Conservation (phyloP, 2,888 invertebrate species). For the Rhamnusium bicolor region DNA sequence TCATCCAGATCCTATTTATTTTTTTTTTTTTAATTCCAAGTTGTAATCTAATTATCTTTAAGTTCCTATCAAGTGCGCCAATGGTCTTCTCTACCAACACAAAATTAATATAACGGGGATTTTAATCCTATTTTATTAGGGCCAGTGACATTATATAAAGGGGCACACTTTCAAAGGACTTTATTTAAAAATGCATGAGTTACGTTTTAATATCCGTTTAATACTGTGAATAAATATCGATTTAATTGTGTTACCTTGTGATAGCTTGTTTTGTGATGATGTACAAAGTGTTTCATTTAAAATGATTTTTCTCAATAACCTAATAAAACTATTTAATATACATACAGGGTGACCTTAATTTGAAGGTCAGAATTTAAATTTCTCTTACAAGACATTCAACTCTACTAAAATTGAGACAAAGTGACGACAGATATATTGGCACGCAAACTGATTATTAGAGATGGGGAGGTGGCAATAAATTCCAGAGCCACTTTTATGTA, state of each 20-base stretch:
- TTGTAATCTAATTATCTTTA: too few species aligned
- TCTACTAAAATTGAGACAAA: too few species aligned
- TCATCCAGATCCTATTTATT: too few species aligned
- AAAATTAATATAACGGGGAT: conserved; percentile 40
- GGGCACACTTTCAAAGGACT: conserved; percentile 50
- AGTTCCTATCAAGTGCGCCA: neutral
- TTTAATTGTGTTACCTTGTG: conserved; percentile 20
- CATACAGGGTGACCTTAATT: too few species aligned
- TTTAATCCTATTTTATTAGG: conserved; percentile 55
- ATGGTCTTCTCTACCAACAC: neutral
- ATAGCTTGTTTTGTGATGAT: neutral
- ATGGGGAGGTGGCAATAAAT: too few species aligned
- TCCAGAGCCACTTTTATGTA: too few species aligned
- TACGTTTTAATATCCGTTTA: conserved; percentile 37
- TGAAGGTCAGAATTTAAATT: too few species aligned
- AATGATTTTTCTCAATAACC: neutral
- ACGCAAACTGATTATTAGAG: too few species aligned
- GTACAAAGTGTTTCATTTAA: neutral
- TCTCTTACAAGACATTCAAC: too few species aligned
- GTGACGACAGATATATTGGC: too few species aligned
- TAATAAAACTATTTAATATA: neutral
- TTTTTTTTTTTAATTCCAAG: too few species aligned
- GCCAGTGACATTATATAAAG: conserved; percentile 52
- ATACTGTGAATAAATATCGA: conserved; percentile 36
- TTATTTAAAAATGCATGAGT: conserved; percentile 51